Evolutionary conservation across 2,888 invertebrate species (phyloP), one percentile per base, ranked within the genome.

Genomic region (Chromoteleia sp.): DNA sequence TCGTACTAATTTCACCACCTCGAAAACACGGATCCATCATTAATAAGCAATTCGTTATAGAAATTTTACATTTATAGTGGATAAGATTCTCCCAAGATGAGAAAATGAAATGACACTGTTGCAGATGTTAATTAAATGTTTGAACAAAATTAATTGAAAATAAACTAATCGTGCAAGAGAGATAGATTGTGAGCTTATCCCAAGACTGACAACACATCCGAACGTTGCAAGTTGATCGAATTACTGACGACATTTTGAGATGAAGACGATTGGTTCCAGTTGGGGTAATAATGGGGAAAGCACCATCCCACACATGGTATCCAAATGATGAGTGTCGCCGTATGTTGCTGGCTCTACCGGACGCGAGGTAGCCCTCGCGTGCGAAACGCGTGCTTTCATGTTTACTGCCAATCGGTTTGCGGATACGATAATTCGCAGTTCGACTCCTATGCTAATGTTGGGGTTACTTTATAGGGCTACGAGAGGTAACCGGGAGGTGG

Each of bases 351-450:
- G 25, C 50, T 21, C 21, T 5, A 39, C 39, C 25, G 39, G 14
- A 67, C 29, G 41, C 54, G 29, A 54, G 45, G 33, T 30, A 56
- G 7, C 19, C 43, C 15, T 68, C 56, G 56, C 68, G 45, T 56
- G 68, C 68, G 56, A 43, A 67, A 54, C 43, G 39, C 17, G 29
- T 54, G 14, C 65, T 52, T 39, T 65, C 52, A 21, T 54, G 21
- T 56, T 15, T 17, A 17, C 36, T 29, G 58, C 17, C 36, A 58
- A 48, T 58, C 58, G 58, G 21, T 58, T 30, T 48, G 48, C 48
- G 36, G 58, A 59, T 58, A 59, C 58, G 48, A 48, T 70, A 50
- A 70, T 70, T 70, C 58, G 45, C 36, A 58, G 48, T 17, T 45
- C 30, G 54, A 39, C 33, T 63, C 19, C 21, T 50, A n/a, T 15